phyloP scores from a whole-genome alignment of 2,797 vertebrate species.

The Austrolebias charrua region DNA sequence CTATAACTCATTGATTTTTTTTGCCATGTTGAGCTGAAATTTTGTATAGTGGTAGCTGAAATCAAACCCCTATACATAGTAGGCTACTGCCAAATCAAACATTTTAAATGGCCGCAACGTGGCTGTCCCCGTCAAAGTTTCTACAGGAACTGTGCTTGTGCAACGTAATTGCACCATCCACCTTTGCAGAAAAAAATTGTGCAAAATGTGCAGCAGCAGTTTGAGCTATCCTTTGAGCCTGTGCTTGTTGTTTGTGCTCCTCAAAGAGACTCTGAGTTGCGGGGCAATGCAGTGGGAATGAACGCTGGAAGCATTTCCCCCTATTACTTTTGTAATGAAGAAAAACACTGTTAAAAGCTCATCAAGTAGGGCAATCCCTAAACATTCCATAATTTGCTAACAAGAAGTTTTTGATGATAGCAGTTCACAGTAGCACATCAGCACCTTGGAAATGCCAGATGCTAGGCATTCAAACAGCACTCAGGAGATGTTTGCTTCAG shows the following conservation, averaged over 20 bases:
- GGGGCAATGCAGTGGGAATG: slow-evolving; percentile 5
- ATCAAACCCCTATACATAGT: no score
- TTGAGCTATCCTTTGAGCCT: slow-evolving; percentile 17
- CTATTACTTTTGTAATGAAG: background rate
- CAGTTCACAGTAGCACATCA: slow-evolving; percentile 45
- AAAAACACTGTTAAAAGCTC: slow-evolving; percentile 35
- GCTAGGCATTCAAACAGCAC: slow-evolving; percentile 44
- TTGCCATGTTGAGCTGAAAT: no score
- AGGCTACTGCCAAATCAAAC: background rate
- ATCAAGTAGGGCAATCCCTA: slow-evolving; percentile 35
- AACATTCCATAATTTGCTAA: slow-evolving; percentile 44
- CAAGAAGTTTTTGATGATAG: slow-evolving; percentile 44
- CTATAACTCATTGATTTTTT: background rate
- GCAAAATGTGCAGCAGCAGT: slow-evolving; percentile 42
- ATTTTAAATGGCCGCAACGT: no score
- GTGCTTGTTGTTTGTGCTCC: slow-evolving; percentile 20
- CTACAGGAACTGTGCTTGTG: background rate
- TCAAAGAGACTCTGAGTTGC: slow-evolving; percentile 11
- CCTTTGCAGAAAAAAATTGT: slow-evolving; percentile 43
- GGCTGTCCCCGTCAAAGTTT: no score
- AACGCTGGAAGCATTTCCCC: background rate
- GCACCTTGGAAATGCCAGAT: slow-evolving; percentile 65
- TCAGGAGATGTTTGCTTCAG: slow-evolving; percentile 54
- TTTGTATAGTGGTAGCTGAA: no score
- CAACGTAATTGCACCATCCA: slow-evolving; percentile 13